Percentiles rank a stretch among this genome's conserved stretches.
Evolutionary conservation across 1,140 invertebrate species (phyloP).

Genomic region (Drosophila grimshawi): DNA sequence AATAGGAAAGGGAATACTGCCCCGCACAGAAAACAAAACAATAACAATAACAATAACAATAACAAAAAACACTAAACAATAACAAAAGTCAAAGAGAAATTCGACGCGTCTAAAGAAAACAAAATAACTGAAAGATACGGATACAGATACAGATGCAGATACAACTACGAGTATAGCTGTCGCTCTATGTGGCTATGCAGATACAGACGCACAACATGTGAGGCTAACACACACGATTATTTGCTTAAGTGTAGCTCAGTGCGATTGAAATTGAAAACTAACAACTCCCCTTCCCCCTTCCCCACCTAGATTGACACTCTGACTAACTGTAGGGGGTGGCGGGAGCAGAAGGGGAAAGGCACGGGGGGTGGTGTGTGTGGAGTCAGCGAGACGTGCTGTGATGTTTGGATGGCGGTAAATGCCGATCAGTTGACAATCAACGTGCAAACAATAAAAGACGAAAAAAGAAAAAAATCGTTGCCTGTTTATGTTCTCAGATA

Average conservation of each 20-base stretch:
- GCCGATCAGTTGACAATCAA: constrained; percentile 79
- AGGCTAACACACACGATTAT: constrained; percentile 59
- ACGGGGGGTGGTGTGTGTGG: neutral
- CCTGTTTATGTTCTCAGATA: constrained; percentile 65
- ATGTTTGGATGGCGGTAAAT: constrained; percentile 50
- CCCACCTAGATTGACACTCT: neutral
- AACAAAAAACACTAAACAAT: constrained; percentile 25
- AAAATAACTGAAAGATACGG: constrained; percentile 41
- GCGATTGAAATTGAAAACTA: constrained; percentile 72
- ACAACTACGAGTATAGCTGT: constrained; percentile 15
- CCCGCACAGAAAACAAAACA: constrained; percentile 31
- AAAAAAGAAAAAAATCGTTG: constrained; percentile 35
- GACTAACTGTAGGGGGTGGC: constrained; percentile 8
- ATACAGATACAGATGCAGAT: constrained; percentile 9
- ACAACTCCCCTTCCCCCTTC: constrained; percentile 1
- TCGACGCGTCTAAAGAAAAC: constrained; percentile 62
- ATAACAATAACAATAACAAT: constrained; percentile 6
- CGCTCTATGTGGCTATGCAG: constrained; percentile 22
- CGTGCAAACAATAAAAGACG: constrained; percentile 71
- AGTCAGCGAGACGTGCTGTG: constrained; percentile 2
- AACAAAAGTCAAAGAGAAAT: constrained; percentile 58
- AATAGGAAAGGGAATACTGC: constrained; percentile 51
- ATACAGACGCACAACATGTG: constrained; percentile 54
- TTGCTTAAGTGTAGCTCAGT: constrained; percentile 76
- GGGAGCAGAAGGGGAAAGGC: neutral